Conservation (phyloP, 2,888 invertebrate species). For the Balanococcus diminutus region DNA sequence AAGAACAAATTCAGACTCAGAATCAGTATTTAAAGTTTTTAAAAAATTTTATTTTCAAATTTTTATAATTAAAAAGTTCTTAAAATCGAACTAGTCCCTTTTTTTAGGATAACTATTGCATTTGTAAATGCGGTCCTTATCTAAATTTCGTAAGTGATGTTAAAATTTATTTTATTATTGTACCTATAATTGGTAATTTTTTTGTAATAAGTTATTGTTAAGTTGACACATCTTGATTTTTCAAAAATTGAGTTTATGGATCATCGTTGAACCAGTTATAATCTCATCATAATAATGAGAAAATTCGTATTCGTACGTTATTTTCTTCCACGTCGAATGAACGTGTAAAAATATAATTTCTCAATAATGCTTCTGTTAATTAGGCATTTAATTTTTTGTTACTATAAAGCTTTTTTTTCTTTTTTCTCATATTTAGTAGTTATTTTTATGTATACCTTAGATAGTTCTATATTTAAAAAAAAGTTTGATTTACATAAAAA, state of each 20-base stretch:
- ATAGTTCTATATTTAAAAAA: no score
- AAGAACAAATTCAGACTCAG: background rate
- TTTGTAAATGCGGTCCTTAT: background rate
- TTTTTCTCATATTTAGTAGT: background rate
- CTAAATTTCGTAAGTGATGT: slow-evolving; percentile 6
- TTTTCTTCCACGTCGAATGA: background rate
- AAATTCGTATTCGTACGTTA: background rate
- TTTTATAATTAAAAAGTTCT: background rate
- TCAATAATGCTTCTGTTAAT: background rate
- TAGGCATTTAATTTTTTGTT: background rate
- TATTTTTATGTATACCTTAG: no score
- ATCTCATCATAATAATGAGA: background rate
- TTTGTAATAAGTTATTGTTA: background rate
- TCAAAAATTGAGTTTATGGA: background rate
- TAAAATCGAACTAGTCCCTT: slow-evolving; percentile 9
- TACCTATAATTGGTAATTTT: background rate
- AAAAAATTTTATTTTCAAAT: background rate
- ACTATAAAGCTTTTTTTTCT: background rate
- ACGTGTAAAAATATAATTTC: background rate
- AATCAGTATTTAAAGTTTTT: background rate
- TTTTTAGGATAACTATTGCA: background rate
- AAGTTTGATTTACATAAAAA: background rate
- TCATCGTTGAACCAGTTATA: background rate
- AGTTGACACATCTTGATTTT: background rate
- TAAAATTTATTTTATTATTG: background rate